These are phyloP conservation scores for Leptocoma aspasia DNA, from an alignment of 2,113 vertebrate genomes.

Conservation along the genomic window DNA sequence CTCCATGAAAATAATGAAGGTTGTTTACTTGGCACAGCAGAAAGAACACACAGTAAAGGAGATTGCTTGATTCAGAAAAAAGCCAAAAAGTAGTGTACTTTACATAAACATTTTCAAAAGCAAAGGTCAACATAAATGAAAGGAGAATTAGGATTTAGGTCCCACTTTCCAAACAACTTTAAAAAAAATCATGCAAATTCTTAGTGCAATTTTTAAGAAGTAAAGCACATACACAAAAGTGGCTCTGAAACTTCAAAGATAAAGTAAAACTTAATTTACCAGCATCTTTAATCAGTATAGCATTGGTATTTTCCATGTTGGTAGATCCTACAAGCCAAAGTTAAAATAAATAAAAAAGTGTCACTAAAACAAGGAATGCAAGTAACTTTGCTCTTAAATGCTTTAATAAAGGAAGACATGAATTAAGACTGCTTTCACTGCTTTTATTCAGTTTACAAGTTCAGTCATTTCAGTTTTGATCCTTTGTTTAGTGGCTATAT, in stretches of 20 bases:
- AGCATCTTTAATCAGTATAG: slow-evolving; percentile 94
- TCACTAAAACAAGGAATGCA: neutral
- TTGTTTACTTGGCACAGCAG: neutral
- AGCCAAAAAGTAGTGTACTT: neutral
- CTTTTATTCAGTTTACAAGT: neutral
- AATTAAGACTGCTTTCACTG: neutral
- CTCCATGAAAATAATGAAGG: neutral
- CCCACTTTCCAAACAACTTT: neutral
- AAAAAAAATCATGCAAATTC: neutral
- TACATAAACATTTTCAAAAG: neutral
- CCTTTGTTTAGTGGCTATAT: neutral
- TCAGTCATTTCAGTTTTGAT: neutral
- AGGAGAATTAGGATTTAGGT: neutral
- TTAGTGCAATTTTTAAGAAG: neutral
- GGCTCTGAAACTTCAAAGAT: neutral
- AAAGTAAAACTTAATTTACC: slow-evolving; percentile 75
- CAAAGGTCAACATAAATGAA: neutral
- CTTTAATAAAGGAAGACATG: neutral
- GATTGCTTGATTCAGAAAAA: neutral
- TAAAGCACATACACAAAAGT: neutral
- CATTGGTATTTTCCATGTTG: slow-evolving; percentile 84
- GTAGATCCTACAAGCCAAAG: slow-evolving; percentile 77
- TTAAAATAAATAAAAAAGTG: neutral
- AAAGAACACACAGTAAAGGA: neutral
- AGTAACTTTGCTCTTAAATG: neutral